phyloP scores from a whole-genome alignment of 2,797 vertebrate species.

The Lindbergichthys nudifrons region DNA sequence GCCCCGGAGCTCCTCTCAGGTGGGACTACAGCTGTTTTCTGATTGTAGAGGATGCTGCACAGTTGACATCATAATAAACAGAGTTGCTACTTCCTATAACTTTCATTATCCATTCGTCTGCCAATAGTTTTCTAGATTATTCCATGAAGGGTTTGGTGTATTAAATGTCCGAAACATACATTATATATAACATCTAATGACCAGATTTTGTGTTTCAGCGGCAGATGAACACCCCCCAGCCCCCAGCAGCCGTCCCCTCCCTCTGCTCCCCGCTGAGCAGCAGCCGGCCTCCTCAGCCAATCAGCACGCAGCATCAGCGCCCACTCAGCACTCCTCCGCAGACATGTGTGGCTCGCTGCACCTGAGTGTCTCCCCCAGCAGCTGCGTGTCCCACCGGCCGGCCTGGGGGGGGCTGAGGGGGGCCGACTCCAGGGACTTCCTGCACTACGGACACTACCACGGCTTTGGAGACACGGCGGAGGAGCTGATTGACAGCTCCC shows the following conservation, averaged over 20 bases:
- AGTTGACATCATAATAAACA: not conserved
- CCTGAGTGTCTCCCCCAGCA: slow-evolving; percentile 87
- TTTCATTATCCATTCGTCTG: too few relatives aligned
- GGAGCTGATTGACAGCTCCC: slow-evolving; percentile 88
- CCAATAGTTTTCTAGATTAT: too few relatives aligned
- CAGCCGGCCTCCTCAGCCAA: slow-evolving; percentile 22
- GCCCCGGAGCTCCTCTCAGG: slow-evolving; percentile 87
- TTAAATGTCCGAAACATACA: too few relatives aligned
- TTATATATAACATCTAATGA: too few relatives aligned
- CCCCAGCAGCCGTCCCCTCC: slow-evolving; percentile 76
- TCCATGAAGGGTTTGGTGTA: too few relatives aligned
- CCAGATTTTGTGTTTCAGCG: too few relatives aligned
- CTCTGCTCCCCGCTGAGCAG: slow-evolving; percentile 60
- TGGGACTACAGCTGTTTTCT: slow-evolving; percentile 79
- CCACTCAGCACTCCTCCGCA: not conserved
- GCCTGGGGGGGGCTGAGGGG: slow-evolving; percentile 77
- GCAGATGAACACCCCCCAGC: too few relatives aligned
- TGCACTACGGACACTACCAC: slow-evolving; percentile 94
- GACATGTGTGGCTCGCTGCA: slow-evolving; percentile 95
- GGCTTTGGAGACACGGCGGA: slow-evolving; percentile 97
- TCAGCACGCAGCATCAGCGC: slow-evolving; percentile 54
- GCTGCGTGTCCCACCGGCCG: slow-evolving; percentile 84
- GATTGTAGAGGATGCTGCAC: too few relatives aligned
- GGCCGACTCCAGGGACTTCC: slow-evolving; percentile 82
- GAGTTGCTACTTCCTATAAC: too few relatives aligned